A percentile compares a stretch with the other conserved stretches of the same genome.
phyloP scores from a whole-genome alignment of 1,140 invertebrate genomes.

The Psilanteris sp. region DNA sequence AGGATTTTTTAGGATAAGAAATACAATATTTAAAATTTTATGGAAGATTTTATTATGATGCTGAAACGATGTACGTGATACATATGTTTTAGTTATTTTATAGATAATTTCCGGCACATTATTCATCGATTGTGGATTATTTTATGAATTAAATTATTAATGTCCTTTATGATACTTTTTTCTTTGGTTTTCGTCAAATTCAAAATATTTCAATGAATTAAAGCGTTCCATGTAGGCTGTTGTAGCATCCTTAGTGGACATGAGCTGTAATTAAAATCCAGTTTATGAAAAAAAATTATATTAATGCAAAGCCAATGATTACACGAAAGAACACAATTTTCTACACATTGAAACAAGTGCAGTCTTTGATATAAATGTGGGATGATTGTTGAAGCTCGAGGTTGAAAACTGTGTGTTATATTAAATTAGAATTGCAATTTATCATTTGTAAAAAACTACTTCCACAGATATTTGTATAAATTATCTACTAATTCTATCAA shows the following conservation, averaged over 20 bases:
- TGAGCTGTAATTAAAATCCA: slow-evolving; percentile 73
- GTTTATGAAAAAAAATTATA: slow-evolving; percentile 25
- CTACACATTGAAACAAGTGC: slow-evolving; percentile 23
- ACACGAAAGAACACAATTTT: slow-evolving; percentile 10
- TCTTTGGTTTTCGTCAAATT: slow-evolving; percentile 44
- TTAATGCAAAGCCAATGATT: slow-evolving; percentile 19
- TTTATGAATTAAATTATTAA: slow-evolving; percentile 28
- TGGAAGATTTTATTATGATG: slow-evolving; percentile 67
- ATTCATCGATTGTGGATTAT: slow-evolving; percentile 61
- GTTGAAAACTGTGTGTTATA: too few relatives aligned
- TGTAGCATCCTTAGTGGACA: slow-evolving; percentile 71
- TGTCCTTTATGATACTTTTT: slow-evolving; percentile 53
- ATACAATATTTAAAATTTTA: slow-evolving; percentile 68
- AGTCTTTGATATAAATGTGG: slow-evolving; percentile 23
- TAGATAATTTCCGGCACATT: slow-evolving; percentile 1
- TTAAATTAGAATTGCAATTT: too few relatives aligned
- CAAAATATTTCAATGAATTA: slow-evolving; percentile 64
- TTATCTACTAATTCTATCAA: too few relatives aligned
- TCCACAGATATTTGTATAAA: too few relatives aligned
- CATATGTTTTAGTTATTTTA: slow-evolving; percentile 52
- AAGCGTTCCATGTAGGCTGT: slow-evolving; percentile 68
- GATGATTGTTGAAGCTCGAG: slow-evolving; percentile 1
- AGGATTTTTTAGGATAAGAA: too few relatives aligned
- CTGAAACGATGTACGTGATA: slow-evolving; percentile 66
- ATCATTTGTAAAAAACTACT: too few relatives aligned